A percentile compares a stretch with the other conserved stretches of the same genome.
These are phyloP conservation scores for Polymixis lichenea DNA, from an alignment of 2,888 invertebrate species.

Conservation along the genomic window DNA sequence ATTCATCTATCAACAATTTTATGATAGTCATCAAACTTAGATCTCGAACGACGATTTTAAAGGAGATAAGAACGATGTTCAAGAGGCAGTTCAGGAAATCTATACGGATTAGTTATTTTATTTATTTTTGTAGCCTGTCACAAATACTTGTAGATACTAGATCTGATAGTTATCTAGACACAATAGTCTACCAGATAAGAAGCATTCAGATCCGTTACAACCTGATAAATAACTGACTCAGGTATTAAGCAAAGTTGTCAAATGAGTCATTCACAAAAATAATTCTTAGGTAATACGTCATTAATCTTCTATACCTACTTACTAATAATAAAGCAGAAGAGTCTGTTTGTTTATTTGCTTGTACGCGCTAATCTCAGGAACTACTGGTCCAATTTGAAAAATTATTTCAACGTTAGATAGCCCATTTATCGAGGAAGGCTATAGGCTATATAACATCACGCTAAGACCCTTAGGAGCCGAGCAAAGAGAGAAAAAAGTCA, in stretches of 20 bases:
- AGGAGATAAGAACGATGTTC: no score
- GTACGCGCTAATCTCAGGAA: no score
- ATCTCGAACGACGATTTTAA: background rate
- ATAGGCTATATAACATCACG: no score
- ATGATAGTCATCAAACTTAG: background rate
- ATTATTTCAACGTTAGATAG: no score
- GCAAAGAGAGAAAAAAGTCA: no score
- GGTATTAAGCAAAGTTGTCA: background rate
- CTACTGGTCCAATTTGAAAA: no score
- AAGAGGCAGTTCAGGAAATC: background rate
- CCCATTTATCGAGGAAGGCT: no score
- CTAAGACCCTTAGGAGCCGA: no score
- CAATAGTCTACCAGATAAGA: background rate
- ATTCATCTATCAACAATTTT: no score
- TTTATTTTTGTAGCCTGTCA: background rate
- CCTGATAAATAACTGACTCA: slow-evolving; percentile 4
- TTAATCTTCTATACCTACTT: no score
- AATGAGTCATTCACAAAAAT: slow-evolving; percentile 5
- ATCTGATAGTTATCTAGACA: background rate
- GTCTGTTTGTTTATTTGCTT: no score
- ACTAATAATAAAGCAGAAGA: no score
- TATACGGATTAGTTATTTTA: background rate
- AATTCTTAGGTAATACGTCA: background rate
- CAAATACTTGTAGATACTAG: background rate
- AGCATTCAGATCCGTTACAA: background rate